Evolutionary conservation across 2,113 vertebrate species (phyloP).

Genomic region (Eudyptes chrysolophus): DNA sequence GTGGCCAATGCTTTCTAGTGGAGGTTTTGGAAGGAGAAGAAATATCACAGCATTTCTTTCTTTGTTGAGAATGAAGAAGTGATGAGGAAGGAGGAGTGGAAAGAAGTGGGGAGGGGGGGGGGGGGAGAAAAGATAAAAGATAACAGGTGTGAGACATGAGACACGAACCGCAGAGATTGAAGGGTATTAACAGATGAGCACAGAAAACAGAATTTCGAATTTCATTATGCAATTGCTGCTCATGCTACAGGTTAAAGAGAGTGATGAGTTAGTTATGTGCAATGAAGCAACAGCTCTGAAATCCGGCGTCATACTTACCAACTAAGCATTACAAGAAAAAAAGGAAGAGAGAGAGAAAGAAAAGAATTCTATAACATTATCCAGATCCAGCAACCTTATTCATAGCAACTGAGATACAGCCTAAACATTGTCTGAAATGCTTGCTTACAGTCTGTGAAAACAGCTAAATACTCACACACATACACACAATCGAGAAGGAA

Average conservation of each 20-base stretch:
- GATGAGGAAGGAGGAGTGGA: slow-evolving; percentile 71
- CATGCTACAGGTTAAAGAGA: slow-evolving; percentile 76
- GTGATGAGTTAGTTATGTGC: slow-evolving; percentile 69
- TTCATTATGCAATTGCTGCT: slow-evolving; percentile 70
- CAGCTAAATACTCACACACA: slow-evolving; percentile 14
- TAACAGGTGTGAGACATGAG: slow-evolving; percentile 78
- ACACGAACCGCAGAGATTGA: slow-evolving; percentile 72
- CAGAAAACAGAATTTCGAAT: slow-evolving; percentile 68
- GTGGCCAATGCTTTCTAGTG: slow-evolving; percentile 89
- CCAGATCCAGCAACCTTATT: slow-evolving; percentile 58
- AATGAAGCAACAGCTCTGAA: slow-evolving; percentile 68
- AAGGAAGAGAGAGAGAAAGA: slow-evolving; percentile 66
- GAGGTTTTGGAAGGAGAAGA: slow-evolving; percentile 91
- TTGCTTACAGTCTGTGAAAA: slow-evolving; percentile 27
- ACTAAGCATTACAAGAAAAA: slow-evolving; percentile 68
- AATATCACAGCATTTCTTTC: slow-evolving; percentile 91
- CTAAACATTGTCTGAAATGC: slow-evolving; percentile 33
- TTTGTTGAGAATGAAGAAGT: slow-evolving; percentile 86
- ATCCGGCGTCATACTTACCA: slow-evolving; percentile 74
- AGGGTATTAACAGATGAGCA: slow-evolving; percentile 77
- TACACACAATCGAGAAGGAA: slow-evolving; percentile 14
- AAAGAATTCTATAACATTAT: slow-evolving; percentile 75
- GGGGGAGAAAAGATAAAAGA: slow-evolving; percentile 75
- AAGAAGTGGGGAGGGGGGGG: slow-evolving; percentile 66
- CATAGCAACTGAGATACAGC: slow-evolving; percentile 41